phyloP scores from a whole-genome alignment of 2,113 vertebrate species.

The Ctenodactylus gundi region DNA sequence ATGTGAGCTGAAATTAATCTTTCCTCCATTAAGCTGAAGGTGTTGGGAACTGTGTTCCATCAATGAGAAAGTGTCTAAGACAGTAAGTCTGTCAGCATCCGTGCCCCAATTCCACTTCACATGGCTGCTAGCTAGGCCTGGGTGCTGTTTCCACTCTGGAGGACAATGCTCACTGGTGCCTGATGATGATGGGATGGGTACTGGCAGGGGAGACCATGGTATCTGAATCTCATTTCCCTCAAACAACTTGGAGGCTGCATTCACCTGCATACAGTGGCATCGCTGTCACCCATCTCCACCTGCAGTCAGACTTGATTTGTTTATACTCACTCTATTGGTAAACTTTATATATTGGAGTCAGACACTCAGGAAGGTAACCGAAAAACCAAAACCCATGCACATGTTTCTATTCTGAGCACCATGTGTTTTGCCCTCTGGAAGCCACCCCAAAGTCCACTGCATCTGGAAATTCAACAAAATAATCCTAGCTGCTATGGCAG shows the following conservation, averaged over 20 bases:
- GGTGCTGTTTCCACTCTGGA: background rate
- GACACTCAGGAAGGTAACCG: no score
- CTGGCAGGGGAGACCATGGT: background rate
- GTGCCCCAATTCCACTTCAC: background rate
- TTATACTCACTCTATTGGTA: background rate
- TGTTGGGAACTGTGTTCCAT: no score
- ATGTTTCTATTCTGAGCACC: background rate
- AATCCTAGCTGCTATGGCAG: background rate
- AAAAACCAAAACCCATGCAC: background rate
- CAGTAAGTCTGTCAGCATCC: no score
- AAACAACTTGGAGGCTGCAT: rapidly evolving
- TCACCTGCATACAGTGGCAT: background rate
- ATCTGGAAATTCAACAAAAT: background rate
- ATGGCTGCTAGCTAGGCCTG: background rate
- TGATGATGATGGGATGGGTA: no score
- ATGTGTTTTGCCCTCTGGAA: background rate
- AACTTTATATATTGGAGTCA: no score
- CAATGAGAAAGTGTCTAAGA: no score
- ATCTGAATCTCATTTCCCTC: background rate
- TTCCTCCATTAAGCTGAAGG: no score
- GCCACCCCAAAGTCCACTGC: background rate
- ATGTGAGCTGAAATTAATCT: no score
- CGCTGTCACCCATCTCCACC: background rate
- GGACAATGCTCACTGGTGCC: no score
- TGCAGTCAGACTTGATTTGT: background rate